Conservation (phyloP, 2,888 invertebrate species). For the Polydrusus pterygomalis region DNA sequence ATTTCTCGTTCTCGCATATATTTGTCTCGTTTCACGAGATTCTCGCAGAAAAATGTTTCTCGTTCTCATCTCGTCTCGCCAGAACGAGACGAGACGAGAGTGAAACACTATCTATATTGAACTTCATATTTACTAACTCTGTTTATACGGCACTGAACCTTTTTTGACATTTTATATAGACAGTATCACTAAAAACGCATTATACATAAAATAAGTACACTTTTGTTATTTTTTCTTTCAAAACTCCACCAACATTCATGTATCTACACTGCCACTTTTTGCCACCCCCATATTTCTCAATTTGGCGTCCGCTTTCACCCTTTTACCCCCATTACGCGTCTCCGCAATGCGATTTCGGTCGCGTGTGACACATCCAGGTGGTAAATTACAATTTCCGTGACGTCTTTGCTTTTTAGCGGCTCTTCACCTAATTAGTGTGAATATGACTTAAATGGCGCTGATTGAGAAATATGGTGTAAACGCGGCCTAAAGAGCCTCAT, state of each 20-base stretch:
- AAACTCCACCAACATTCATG: conserved; percentile 16
- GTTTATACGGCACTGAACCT: too few species aligned
- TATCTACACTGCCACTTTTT: conserved; percentile 47
- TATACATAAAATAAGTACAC: too few species aligned
- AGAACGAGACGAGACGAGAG: too few species aligned
- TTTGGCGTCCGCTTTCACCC: conserved; percentile 51
- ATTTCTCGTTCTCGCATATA: too few species aligned
- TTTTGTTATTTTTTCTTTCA: too few species aligned
- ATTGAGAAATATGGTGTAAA: conserved; percentile 49
- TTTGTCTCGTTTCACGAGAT: too few species aligned
- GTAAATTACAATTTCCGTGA: conserved; percentile 55
- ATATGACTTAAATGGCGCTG: conserved; percentile 52
- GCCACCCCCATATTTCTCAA: conserved; percentile 49
- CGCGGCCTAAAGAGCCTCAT: conserved; percentile 19
- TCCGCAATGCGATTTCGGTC: conserved; percentile 53
- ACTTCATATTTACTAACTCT: too few species aligned
- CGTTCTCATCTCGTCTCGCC: too few species aligned
- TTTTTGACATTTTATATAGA: too few species aligned
- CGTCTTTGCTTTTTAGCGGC: conserved; percentile 55
- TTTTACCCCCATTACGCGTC: conserved; percentile 51
- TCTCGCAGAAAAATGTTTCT: too few species aligned
- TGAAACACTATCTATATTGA: too few species aligned
- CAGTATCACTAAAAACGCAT: too few species aligned
- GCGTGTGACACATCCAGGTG: conserved; percentile 55
- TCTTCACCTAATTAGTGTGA: conserved; percentile 52